Evolutionary conservation across 2,113 vertebrate genomes (phyloP), one percentile per base, ranked within the genome.

Genomic region (Plestiodon gilberti): DNA sequence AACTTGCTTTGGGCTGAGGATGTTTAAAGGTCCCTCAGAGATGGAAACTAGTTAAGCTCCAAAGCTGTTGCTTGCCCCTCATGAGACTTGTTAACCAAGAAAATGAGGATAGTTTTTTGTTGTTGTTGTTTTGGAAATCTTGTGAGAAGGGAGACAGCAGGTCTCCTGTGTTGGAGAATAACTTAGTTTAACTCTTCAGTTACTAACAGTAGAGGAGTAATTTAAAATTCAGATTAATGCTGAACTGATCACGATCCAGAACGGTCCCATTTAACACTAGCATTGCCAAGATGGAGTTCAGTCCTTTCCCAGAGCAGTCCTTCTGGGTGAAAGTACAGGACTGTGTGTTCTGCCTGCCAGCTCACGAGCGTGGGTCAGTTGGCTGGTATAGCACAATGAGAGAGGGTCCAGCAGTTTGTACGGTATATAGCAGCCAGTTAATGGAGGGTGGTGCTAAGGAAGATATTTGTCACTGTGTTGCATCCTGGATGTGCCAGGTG

Each of bases 51-150:
- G 65, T 88, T 83, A 62, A 22, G 23, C 30, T 35, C 65, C 55
- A 78, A 33, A 77, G 64, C 55, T 73, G 59, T 38, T 48, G 18
- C 33, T 20, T 78, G 74, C 55, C 55, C 35, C 84, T 73, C 77
- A 79, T 70, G 84, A 71, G 84, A 79, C 84, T 86, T 80, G 77
- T 86, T 86, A 86, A 65, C 28, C 35, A 38, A 48, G 43, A 48
- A 79, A 79, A 48, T 79, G 64, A 71, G 59, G 20, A 48, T 70
- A 22, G 2, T 57, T 70, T 71, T 57, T 82, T 35, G 61, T 81
- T 79, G 77, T 70, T 85, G 76, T 70, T 87, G 86, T 87, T 87
- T 87, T 87, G 81, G 80, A 83, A 87, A 48, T 28, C 74, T 73
- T 61, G 22, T 88, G 74, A 57, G 33, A 22, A 61, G 55, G 38